Base-by-base conservation (phyloP, 2,888 invertebrate species). In the Augochlorella aurata region DNA sequence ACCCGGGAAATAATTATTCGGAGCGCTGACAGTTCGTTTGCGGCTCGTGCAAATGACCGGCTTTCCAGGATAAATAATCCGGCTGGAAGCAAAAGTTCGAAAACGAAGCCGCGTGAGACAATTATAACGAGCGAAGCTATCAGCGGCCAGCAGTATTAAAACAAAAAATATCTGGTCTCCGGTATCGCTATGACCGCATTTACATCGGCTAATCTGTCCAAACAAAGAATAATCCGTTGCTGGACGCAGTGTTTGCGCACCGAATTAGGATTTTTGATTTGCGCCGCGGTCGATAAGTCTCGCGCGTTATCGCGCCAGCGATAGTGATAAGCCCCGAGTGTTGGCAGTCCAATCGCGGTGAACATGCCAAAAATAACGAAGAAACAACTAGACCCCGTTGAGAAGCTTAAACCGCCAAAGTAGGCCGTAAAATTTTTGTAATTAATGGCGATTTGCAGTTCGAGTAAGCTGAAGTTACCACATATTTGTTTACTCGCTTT, bases 271-370 rank as follows among this genome's bases (percentile, higher is more conserved):
- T 61, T 38, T 45, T 44, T 29, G 18, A 9, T n/a, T 8, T 21
- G 2, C 16, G 14, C 2, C 12, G 44, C 47, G 54, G 24, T 58
- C 67, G 45, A 74, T 74, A 47, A 58, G 24, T 45, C 14, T 9
- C 18, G 47, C 0, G 14, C 21, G 16, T 68, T 69, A 61, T 61
- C 47, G 14, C 16, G 18, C 0, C 61, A 0, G 7, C 47, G 50
- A 50, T 76, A 76, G n/a, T 24, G 71, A 71, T 71, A 71, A 71
- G 54, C 12, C 4, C 45, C 38, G 16, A 45, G 18, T 21, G 47
- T 21, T 45, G 14, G 21, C 7, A 47, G 45, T 24, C 0, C 7
- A 8, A 66, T 45, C 16, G 21, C 21, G n/a, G 66, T 0, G 21
- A 66, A 66, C 16, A 3, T 54, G 58, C 24, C 24, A 24, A 58